Percentiles rank a stretch among this genome's conserved stretches.
Conservation (phyloP, 2,113 vertebrate genomes). For the Pycnonotus jocosus region DNA sequence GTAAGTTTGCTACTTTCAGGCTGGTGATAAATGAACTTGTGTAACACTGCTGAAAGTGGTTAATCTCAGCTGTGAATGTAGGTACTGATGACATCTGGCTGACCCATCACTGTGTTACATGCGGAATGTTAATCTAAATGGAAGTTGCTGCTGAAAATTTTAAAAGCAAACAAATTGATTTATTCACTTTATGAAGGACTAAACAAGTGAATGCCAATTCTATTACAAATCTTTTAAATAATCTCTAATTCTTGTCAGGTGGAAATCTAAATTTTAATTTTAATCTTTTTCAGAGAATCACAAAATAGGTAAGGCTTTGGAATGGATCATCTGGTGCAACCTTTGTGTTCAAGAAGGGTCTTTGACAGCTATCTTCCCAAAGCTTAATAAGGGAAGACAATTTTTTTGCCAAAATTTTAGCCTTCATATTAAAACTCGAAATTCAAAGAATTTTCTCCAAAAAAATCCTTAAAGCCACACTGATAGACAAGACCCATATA, state of each 20-base stretch:
- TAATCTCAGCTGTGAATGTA: neutral
- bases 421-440: neutral
- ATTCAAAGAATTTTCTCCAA: neutral
- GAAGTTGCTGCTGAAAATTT: neutral
- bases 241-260: neutral
- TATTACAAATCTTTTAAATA: neutral
- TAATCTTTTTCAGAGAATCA: neutral
- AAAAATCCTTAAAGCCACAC: neutral
- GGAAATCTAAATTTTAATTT: neutral
- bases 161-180: neutral
- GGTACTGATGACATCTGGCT: neutral
- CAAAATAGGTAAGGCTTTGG: neutral
- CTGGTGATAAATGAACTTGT: neutral
- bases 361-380: neutral
- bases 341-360: neutral
- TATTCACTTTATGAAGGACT: neutral
- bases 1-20: neutral
- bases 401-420: neutral
- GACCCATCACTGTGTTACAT: neutral
- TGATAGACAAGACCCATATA: neutral
- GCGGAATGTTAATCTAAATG: neutral
- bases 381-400: neutral
- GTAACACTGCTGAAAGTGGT: neutral
- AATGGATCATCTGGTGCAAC: neutral
- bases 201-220: neutral